phyloP scores from a whole-genome alignment of 2,888 invertebrate species.

The Arctia plantaginis region DNA sequence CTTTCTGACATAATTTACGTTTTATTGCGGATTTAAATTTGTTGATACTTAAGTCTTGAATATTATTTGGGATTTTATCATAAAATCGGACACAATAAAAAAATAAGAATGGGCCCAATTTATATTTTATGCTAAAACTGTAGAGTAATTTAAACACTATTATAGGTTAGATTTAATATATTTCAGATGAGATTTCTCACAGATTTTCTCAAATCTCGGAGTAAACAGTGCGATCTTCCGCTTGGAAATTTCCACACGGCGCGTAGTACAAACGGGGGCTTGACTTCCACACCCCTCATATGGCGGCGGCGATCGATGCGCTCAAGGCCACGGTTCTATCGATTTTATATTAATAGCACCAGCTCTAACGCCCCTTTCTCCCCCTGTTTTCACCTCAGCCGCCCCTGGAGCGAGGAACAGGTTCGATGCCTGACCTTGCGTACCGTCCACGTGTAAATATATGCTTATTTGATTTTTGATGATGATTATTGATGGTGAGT shows the following conservation, averaged over 20 bases:
- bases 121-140: background rate
- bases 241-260: slow-evolving; percentile 24
- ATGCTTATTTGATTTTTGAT: slow-evolving; percentile 20
- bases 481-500: slow-evolving; percentile 15
- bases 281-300: slow-evolving; percentile 67
- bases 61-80: too few species aligned
- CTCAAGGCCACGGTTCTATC: slow-evolving; percentile 84
- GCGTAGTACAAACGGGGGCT: slow-evolving; percentile 70
- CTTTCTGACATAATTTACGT: too few species aligned
- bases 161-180: background rate
- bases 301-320: slow-evolving; percentile 70
- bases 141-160: background rate
- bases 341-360: slow-evolving; percentile 82
- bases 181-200: background rate
- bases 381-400: slow-evolving; percentile 28
- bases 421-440: slow-evolving; percentile 74
- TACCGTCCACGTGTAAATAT: slow-evolving; percentile 58
- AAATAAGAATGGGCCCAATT: background rate
- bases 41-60: too few species aligned
- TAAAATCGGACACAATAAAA: too few species aligned
- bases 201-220: background rate
- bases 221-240: slow-evolving; percentile 16
- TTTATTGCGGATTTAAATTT: too few species aligned
- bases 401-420: slow-evolving; percentile 43
- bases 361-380: slow-evolving; percentile 63